Evolutionary conservation across 2,888 invertebrate species (phyloP).

Genomic region (Ecliptopera silaceata): DNA sequence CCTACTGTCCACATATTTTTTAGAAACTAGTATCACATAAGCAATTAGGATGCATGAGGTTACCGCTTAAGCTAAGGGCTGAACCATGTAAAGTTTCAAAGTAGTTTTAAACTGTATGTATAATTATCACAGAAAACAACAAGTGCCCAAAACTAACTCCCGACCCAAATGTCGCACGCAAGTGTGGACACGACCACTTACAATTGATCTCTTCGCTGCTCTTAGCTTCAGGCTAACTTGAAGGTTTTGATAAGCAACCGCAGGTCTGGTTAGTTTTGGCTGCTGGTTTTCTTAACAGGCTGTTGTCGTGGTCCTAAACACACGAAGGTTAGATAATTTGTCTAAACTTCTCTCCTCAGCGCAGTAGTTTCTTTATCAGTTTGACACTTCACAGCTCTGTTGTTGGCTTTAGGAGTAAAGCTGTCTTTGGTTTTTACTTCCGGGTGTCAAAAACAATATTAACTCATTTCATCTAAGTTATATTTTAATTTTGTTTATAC

Average conservation of each 20-base stretch:
- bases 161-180: conserved; percentile 50
- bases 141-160: conserved; percentile 34
- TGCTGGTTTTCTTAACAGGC: conserved; percentile 53
- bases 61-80: background rate
- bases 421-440: conserved; percentile 15
- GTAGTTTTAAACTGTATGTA: conserved; percentile 27
- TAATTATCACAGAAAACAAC: conserved; percentile 42
- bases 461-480: background rate
- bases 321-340: conserved; percentile 62
- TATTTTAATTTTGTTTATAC: background rate
- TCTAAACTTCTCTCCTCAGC: conserved; percentile 51
- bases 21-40: background rate
- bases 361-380: conserved; percentile 58
- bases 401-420: conserved; percentile 34
- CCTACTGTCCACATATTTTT: too few relatives aligned
- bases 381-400: conserved; percentile 41
- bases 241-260: conserved; percentile 42
- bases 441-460: conserved; percentile 1
- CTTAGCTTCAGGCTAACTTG: conserved; percentile 15
- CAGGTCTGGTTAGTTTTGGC: conserved; percentile 41
- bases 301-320: conserved; percentile 62
- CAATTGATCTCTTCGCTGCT: conserved; percentile 34
- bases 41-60: conserved; percentile 10
- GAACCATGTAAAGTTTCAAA: conserved; percentile 18
- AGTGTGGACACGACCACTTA: conserved; percentile 45